Evolutionary conservation across 2,888 invertebrate species (phyloP).

Genomic region (Fragum sueziense): DNA sequence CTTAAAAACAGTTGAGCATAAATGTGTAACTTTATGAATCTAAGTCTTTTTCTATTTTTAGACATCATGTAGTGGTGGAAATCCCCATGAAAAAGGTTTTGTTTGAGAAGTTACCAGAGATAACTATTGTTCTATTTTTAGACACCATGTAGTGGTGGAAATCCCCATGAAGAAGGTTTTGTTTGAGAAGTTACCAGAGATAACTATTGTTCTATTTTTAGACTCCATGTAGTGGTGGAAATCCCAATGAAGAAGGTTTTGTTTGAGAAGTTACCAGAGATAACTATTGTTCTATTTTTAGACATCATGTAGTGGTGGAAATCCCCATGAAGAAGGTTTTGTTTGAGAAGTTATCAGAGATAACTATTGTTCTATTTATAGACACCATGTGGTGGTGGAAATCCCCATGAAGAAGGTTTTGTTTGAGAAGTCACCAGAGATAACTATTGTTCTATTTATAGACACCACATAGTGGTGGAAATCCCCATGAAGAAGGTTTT

Average conservation of each 20-base stretch:
- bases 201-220: conserved; percentile 60
- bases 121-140: conserved; percentile 44
- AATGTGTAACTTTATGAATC: too few species aligned
- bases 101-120: conserved; percentile 87
- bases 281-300: conserved; percentile 60
- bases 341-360: conserved; percentile 87
- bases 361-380: conserved; percentile 52
- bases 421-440: conserved; percentile 87
- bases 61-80: conserved; percentile 71
- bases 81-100: conserved; percentile 88
- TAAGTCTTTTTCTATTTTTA: conserved; percentile 60
- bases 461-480: conserved; percentile 71
- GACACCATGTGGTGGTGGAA: conserved; percentile 71
- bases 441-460: conserved; percentile 44
- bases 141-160: conserved; percentile 71
- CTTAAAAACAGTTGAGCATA: too few species aligned
- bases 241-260: conserved; percentile 88
- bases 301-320: conserved; percentile 71
- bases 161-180: conserved; percentile 88
- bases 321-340: conserved; percentile 88
- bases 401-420: conserved; percentile 88
- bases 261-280: conserved; percentile 87
- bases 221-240: conserved; percentile 71
- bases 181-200: conserved; percentile 87
- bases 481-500: conserved; percentile 88